These are phyloP conservation scores for Nyctalus aviator DNA, from an alignment of 2,797 vertebrate genomes.

Conservation along the genomic window DNA sequence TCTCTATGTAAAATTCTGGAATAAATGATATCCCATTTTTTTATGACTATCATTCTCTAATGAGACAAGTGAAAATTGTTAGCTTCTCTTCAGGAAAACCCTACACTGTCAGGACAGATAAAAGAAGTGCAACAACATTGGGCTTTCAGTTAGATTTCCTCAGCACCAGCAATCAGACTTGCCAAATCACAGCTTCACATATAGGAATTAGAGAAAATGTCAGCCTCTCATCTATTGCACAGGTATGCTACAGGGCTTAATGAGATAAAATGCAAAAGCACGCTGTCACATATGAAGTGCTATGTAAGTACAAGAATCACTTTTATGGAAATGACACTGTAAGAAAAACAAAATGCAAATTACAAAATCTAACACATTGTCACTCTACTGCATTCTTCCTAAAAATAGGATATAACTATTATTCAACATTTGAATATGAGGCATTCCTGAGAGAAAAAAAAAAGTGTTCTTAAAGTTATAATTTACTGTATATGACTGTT, in stretches of 20 bases:
- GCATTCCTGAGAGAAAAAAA: background rate
- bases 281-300: background rate
- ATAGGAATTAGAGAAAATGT: background rate
- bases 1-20: background rate
- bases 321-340: background rate
- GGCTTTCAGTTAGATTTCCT: background rate
- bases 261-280: background rate
- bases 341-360: constrained; percentile 35
- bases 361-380: constrained; percentile 6
- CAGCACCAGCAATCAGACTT: background rate
- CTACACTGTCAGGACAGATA: background rate
- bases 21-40: background rate
- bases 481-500: background rate
- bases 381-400: background rate
- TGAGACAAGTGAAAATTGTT: background rate
- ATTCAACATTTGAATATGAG: background rate
- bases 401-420: background rate
- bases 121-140: background rate
- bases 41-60: background rate
- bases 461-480: background rate
- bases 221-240: background rate
- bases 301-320: background rate
- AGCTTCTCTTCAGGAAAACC: background rate
- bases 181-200: background rate
- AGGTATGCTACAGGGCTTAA: background rate